Percentiles rank a stretch among this genome's conserved stretches.
Conservation (phyloP, 2,888 invertebrate genomes). For the Pteria penguin region DNA sequence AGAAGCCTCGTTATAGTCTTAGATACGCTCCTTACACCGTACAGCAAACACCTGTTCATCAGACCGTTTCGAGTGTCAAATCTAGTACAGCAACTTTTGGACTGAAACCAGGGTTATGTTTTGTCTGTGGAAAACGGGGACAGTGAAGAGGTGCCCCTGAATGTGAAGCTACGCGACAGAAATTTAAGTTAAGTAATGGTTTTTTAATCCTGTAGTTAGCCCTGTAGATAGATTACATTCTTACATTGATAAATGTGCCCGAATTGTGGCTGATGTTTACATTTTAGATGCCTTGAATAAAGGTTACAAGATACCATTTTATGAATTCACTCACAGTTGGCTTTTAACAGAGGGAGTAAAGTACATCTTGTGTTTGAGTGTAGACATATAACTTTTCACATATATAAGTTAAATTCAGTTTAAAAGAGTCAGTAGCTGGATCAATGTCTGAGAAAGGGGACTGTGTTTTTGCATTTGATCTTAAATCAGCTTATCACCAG, state of each 20-base stretch:
- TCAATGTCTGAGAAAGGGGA: background rate
- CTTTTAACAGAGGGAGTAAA: background rate
- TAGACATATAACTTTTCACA: background rate
- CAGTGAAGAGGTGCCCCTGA: background rate
- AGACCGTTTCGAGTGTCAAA: background rate
- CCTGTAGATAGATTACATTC: background rate
- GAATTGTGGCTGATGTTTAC: background rate
- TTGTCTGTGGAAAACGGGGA: background rate
- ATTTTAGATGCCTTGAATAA: background rate
- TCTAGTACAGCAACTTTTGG: background rate
- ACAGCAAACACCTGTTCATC: background rate
- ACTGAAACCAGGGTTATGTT: background rate
- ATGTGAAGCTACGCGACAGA: background rate
- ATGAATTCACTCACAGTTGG: background rate
- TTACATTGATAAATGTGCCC: background rate
- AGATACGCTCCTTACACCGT: background rate
- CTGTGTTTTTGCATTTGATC: background rate
- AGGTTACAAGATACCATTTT: background rate
- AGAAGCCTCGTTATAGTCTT: background rate
- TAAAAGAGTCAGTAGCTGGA: background rate
- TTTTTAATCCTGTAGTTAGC: background rate
- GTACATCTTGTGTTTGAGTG: background rate
- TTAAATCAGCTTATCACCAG: background rate
- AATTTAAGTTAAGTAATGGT: background rate
- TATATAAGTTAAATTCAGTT: background rate